Percentiles rank a stretch among this genome's conserved stretches.
These are phyloP conservation scores for Eciton burchellii DNA, from an alignment of 1,140 invertebrate genomes.

Conservation along the genomic window DNA sequence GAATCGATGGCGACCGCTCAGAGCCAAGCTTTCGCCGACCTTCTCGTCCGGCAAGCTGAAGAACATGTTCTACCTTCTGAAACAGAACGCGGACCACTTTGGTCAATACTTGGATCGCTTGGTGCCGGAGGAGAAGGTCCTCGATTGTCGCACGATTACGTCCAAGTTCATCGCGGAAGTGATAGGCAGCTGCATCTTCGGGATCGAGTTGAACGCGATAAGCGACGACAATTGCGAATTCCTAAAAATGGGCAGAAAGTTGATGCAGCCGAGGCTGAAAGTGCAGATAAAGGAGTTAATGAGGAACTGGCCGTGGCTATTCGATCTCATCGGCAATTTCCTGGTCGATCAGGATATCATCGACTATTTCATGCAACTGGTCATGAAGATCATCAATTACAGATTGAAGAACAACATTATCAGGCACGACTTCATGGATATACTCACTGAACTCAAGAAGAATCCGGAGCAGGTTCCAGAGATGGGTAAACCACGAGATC, in stretches of 20 bases:
- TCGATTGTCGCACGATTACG: slow-evolving; percentile 84
- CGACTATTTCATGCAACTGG: slow-evolving; percentile 83
- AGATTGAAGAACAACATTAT: slow-evolving; percentile 84
- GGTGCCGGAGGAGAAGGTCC: slow-evolving; percentile 71
- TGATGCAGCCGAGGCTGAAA: slow-evolving; percentile 50
- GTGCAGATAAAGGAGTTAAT: slow-evolving; percentile 62
- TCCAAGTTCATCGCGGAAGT: slow-evolving; percentile 85
- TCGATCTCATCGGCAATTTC: slow-evolving; percentile 63
- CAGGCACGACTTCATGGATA: slow-evolving; percentile 86
- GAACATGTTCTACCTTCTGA: slow-evolving; percentile 74
- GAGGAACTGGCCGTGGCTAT: slow-evolving; percentile 71
- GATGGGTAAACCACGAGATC: slow-evolving; percentile 64
- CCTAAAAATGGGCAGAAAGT: slow-evolving; percentile 75
- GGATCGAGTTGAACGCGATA: slow-evolving; percentile 85
- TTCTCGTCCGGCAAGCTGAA: slow-evolving; percentile 62
- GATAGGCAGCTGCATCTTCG: slow-evolving; percentile 86
- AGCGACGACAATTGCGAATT: slow-evolving; percentile 83
- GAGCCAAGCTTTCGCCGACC: slow-evolving; percentile 23
- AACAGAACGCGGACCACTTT: slow-evolving; percentile 80
- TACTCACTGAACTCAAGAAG: slow-evolving; percentile 86
- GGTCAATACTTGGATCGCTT: slow-evolving; percentile 58
- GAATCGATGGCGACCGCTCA: slow-evolving; percentile 68
- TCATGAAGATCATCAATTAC: slow-evolving; percentile 83
- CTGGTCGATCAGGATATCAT: slow-evolving; percentile 78
- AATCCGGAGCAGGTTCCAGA: slow-evolving; percentile 73